phyloP scores from a whole-genome alignment of 2,888 invertebrate genomes.

The Cephus spinipes region DNA sequence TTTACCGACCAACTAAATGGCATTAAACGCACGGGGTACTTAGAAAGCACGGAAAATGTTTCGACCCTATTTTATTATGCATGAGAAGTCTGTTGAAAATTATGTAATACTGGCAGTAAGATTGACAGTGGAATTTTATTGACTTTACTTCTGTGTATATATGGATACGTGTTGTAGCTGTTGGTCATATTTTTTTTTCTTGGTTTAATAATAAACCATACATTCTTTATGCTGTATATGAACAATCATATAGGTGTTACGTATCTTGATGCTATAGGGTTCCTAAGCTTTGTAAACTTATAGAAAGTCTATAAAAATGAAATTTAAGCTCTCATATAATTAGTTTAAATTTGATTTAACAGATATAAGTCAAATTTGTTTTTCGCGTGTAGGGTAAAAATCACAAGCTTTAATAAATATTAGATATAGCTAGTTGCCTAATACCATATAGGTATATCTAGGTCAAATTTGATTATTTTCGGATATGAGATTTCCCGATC shows the following conservation, averaged over 20 bases:
- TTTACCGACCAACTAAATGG: constrained; percentile 11
- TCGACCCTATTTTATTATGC: background rate
- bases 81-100: background rate
- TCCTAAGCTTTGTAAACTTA: no score
- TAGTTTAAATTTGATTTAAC: no score
- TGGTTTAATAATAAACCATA: background rate
- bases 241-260: no score
- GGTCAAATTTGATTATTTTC: constrained; percentile 10
- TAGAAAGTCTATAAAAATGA: no score
- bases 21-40: background rate
- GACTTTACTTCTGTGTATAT: background rate
- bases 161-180: background rate
- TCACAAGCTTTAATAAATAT: background rate
- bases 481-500: constrained; percentile 32
- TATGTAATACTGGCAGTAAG: background rate
- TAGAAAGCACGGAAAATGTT: background rate
- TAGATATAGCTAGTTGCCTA: background rate
- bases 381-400: background rate
- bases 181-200: background rate
- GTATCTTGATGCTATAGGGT: no score
- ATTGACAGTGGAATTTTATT: background rate
- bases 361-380: background rate
- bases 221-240: no score
- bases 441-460: background rate
- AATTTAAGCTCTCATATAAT: no score